Base-by-base conservation (phyloP, 2,888 invertebrate species). In the Gastrophysa polygoni region DNA sequence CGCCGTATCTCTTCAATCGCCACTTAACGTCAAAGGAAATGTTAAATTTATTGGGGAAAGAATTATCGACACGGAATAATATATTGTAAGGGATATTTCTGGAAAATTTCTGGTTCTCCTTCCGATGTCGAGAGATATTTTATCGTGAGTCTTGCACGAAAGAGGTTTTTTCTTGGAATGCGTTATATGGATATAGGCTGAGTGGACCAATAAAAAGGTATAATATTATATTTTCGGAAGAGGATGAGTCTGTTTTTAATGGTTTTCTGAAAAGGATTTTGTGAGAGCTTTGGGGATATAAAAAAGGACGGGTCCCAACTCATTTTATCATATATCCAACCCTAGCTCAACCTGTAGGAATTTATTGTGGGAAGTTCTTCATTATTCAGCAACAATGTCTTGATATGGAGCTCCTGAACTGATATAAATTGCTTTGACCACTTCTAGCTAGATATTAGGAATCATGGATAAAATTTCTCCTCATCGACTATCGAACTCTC, bases 1-100 rank as follows among this genome's bases (percentile, higher is more conserved):
- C 58, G 66, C 66, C 63, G 68, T 72, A 70, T 71, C 70, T 74
- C 71, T 73, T 64, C 67, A 63, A 69, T 69, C 54, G 63, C 60
- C 66, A 52, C 61, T 67, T 67, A 66, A 60, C 61, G 68, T 69
- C 66, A 61, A 51, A 61, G 16, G 61, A 62, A 65, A 63, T 65
- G 68, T 66, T 65, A 67, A 68, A 65, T 68, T 70, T 70, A 67
- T 56, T 63, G 58, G 60, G 67, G 65, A 67, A 65, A 63, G 59
- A 68, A 67, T 68, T 68, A 67, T 68, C 64, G 67, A 61, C 43
- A 20, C n/a, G 44, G 66, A 63, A 64, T 68, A 66, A 68, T 68
- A 61, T 66, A 68, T 66, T 43, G 43, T 52, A 56, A n/a, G 38
- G 49, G 58, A 55, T 50, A 60, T 57, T 59, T 38, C 38, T 38